Base-by-base conservation (phyloP, 2,888 invertebrate genomes). In the Macrosiphum euphorbiae region DNA sequence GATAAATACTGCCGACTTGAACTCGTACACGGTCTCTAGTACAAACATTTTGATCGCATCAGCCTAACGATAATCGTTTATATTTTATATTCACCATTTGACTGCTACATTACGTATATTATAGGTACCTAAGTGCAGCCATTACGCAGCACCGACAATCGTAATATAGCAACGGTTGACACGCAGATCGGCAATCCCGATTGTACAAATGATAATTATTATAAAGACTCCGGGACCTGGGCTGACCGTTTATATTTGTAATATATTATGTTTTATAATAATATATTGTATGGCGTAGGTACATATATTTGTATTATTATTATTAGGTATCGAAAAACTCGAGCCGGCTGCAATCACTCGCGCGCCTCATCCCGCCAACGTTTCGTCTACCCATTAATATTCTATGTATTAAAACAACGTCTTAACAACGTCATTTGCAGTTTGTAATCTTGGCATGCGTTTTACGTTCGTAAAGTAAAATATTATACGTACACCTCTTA, bases 391-490 rank as follows among this genome's bases (percentile, higher is more conserved):
- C 90, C 90, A 78, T 90, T 90, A 90, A 78, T 84, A 52, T 90
- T 41, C 26, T 16, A 26, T 41, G 20, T 78, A 78, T 78, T 78
- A 44, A 26, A 44, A 55, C n/a, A 90, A 61, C 89, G 90, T 90
- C 47, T 87, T 58, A 61, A 91, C 91, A 91, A 92, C 92, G 61
- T 87, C 50, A 67, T 92, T 92, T 67, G 92, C 87, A 61, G 92
- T 92, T 50, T 47, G 87, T 87, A 50, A 87, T 92, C 92, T 92
- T 61, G 92, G 92, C 87, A 58, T 47, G 86, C 86, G 84, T 67
- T 67, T 50, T 67, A 50, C 47, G 90, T 85, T 28, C 20, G 91
- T 44, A 85, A 78, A 52, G 20, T 61, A 78, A 35, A 90, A 90
- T 58, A 86, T 58, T 58, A 91, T n/a, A 26, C 10, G 26, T 26